These are phyloP conservation scores for Enteromius thamalakanensis DNA, from an alignment of 2,797 vertebrate genomes.

Conservation along the genomic window DNA sequence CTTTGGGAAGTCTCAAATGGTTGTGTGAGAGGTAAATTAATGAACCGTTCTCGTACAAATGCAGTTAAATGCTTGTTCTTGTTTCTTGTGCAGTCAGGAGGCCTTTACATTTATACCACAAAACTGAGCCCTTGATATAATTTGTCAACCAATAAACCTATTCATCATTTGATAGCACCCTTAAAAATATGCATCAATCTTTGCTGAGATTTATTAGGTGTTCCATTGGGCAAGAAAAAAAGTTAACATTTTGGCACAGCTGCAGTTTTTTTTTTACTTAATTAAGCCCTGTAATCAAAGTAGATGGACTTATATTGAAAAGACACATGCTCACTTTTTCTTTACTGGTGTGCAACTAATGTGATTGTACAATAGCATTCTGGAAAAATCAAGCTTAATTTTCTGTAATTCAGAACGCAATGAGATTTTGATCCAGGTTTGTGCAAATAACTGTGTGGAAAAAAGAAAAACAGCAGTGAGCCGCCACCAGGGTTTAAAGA, in stretches of 20 bases:
- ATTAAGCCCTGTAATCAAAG: not conserved
- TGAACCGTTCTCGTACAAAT: not conserved
- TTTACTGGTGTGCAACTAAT: not conserved
- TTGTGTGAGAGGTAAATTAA: not conserved
- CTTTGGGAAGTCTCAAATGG: not conserved
- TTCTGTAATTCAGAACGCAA: not conserved
- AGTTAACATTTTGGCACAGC: not conserved
- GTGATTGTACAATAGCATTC: conserved; percentile 14
- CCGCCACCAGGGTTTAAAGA: conserved; percentile 16
- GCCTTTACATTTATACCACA: conserved; percentile 14
- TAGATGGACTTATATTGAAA: not conserved
- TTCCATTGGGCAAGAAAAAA: not conserved
- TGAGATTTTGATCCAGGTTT: conserved; percentile 21
- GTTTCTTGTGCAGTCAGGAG: not conserved
- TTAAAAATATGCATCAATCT: conserved; percentile 28
- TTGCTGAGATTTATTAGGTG: conserved; percentile 13
- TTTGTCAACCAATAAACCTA: conserved; percentile 27
- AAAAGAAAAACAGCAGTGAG: not conserved
- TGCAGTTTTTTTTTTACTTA: not conserved
- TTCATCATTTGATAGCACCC: conserved; percentile 12
- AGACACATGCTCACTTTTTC: not conserved
- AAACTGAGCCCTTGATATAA: conserved; percentile 2
- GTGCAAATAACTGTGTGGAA: not conserved
- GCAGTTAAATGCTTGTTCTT: not conserved
- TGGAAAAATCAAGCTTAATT: not conserved